Base-by-base conservation (phyloP, 2,113 vertebrate genomes). In the Acinonyx jubatus region DNA sequence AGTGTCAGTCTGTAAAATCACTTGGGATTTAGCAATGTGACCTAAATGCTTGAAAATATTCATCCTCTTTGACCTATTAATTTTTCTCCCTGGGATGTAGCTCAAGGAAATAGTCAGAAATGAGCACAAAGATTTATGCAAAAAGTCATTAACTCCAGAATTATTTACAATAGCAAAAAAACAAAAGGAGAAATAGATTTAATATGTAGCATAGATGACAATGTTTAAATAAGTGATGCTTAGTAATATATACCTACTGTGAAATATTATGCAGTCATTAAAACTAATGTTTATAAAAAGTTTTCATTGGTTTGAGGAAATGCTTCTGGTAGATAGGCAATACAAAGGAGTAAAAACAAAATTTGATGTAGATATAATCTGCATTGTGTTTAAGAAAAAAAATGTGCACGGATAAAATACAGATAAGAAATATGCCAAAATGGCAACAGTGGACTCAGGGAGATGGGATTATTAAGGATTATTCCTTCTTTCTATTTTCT, bases 1-100 rank as follows among this genome's bases (percentile, higher is more conserved):
- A 69, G 15, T 90, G 1, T 65, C 31, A 45, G 7, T 83, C 12
- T 86, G 16, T 48, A 55, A 50, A 89, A 45, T 50, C 16, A 92
- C 48, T 85, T 68, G 13, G 4, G 25, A 79, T 48, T 85, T 84
- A 80, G n/a, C 27, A 86, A 45, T 93, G 68, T 83, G 38, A 86
- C 33, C 57, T 66, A 96, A 89, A 96, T 94, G 36, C 52, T 89
- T 91, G 45, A 86, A 93, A 73, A 74, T 93, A 4, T 79, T 96
- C n/a, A 79, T 61, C 41, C 18, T 80, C n/a, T 91, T 89, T 92
- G 68, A 80, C 31, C 19, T 76, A 82, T 25, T 79, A 73, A 74
- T 94, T 93, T 45, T 84, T 89, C 57, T 96, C 82, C 48, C 63
- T 97, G 27, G 33, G 86, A 94, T 66, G 3, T 61, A 93, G 21